Conservation (phyloP, 2,113 vertebrate species). For the Rhineura floridana region DNA sequence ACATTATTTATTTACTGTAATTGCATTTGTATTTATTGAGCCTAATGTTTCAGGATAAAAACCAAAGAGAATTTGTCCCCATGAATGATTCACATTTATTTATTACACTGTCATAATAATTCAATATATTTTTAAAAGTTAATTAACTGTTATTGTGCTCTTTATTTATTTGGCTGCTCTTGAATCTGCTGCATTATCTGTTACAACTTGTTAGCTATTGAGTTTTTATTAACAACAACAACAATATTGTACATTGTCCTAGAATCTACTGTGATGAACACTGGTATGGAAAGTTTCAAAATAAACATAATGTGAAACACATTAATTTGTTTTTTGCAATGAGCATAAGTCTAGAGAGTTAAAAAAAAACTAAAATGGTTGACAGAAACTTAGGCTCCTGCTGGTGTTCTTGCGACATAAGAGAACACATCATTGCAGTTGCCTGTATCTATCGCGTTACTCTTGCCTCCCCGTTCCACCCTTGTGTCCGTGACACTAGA, state of each 20-base stretch:
- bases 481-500: not conserved
- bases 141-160: not conserved
- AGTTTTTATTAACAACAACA: not conserved
- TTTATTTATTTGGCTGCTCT: not conserved
- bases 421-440: not conserved
- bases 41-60: not conserved
- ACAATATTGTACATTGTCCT: not conserved
- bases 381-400: not conserved
- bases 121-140: not conserved
- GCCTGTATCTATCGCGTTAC: not conserved
- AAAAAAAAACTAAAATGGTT: slow-evolving; percentile 2
- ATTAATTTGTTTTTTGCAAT: not conserved
- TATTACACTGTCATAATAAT: not conserved
- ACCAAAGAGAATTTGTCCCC: not conserved
- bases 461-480: not conserved
- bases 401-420: not conserved
- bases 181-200: not conserved
- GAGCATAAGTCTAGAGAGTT: not conserved
- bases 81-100: not conserved
- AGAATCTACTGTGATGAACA: not conserved
- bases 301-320: not conserved
- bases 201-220: not conserved
- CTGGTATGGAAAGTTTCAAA: not conserved
- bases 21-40: not conserved
- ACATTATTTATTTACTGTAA: not conserved